These are phyloP conservation scores for Penelope pileata DNA, from an alignment of 2,113 vertebrate genomes.

Conservation along the genomic window DNA sequence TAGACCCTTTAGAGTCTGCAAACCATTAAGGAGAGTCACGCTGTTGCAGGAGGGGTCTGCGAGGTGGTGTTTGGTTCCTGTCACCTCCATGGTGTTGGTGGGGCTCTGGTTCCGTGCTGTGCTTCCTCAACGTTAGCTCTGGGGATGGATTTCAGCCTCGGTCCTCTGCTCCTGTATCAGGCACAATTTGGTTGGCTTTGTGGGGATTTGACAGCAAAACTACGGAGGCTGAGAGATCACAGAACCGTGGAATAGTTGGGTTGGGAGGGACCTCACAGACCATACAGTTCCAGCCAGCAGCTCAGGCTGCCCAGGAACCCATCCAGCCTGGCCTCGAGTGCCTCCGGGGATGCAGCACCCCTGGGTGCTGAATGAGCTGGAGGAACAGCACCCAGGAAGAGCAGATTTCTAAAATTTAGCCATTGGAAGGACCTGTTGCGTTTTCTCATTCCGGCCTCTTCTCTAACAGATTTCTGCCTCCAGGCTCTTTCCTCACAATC, in stretches of 20 bases:
- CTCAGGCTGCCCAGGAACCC: too few relatives aligned
- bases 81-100: fast-evolving
- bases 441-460: not conserved
- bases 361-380: fast-evolving
- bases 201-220: not conserved
- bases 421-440: not conserved
- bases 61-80: not conserved
- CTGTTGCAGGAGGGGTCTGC: not conserved
- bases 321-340: too few relatives aligned
- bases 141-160: fast-evolving
- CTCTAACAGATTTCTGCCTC: not conserved
- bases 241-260: too few relatives aligned
- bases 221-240: not conserved
- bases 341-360: too few relatives aligned
- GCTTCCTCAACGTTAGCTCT: not conserved
- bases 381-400: not conserved
- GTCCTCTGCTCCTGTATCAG: fast-evolving
- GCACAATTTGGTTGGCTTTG: fast-evolving
- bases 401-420: fast-evolving
- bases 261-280: too few relatives aligned
- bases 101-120: not conserved
- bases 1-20: not conserved
- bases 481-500: not conserved
- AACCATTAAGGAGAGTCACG: not conserved
- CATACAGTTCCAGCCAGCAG: too few relatives aligned